Evolutionary conservation across 2,888 invertebrate species (phyloP), one percentile per base, ranked within the genome.

Genomic region (Mythimna impura): DNA sequence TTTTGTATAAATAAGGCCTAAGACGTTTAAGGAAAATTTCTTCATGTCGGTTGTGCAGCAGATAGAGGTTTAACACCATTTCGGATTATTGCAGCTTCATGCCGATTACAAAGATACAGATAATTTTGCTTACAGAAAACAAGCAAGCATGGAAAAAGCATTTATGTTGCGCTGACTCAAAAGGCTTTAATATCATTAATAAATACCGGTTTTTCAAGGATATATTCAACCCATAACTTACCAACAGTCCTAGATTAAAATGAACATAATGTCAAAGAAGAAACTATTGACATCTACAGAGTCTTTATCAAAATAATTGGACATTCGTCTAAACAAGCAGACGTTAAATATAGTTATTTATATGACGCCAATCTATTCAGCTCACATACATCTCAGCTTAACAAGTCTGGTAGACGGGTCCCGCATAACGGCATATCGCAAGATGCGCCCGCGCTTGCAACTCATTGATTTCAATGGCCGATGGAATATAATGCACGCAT

Each of bases 381-480:
- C 54, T 70, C 82, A 50, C 79, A 81, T 80, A 69, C 54, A 80
- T 81, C 64, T 69, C 3, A 60, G 60, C 40, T 25, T 77, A 83
- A 76, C 76, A 83, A 82, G 82, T 67, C 74, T 62, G 61, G 67
- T 73, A 30, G 73, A 74, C 64, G 30, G 57, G 66, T 64, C 75
- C 50, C 68, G 60, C 73, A 66, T 89, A 89, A 89, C 87, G 88
- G 89, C 80, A 83, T 78, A 72, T 65, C 73, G 60, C 65, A 60
- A 86, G 84, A 88, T 86, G 85, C 67, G 77, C 73, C 68, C 75
- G 81, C 52, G 81, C 71, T 76, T 68, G 69, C 65, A 72, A 63
- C 87, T 88, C 89, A 89, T 89, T 89, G 89, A 89, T 87, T 88
- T 89, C 90, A 89, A 89, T 88, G 72, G 86, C 65, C 70, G 79